Base-by-base conservation (phyloP, 2,113 vertebrate genomes). In the Macquaria ambigua region DNA sequence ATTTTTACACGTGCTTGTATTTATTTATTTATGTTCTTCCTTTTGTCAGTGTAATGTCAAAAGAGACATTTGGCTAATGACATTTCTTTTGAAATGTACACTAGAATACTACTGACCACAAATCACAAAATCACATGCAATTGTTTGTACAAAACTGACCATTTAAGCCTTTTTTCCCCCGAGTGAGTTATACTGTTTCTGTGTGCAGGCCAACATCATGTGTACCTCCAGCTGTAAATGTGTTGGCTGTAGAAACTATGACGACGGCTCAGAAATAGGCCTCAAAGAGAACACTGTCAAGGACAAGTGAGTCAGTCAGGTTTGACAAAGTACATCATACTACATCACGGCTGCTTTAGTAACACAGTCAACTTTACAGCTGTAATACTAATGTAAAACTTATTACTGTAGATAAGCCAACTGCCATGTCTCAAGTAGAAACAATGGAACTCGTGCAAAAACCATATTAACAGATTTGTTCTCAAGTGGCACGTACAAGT, bases 181-280 rank as follows among this genome's bases (percentile, higher is more conserved):
- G 23, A 41, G 10, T 50, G 28, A 62, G 14, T 12, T 58, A 3
- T 12, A 28, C 62, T 12, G 15, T 58, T 62, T 91, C 14, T 79
- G 23, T 61, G 39, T 74, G 77, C 92, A 99, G 98, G 97, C 97
- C 89, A 98, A 98, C 93, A 97, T 98, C 91, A 97, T 95, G 97
- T 99, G 98, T 85, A 97, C 97, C 39, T 97, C 97, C 48, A 96
- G 96, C 94, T 99, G 98, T 93, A 98, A 97, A 84, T 99, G 98
- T 78, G 94, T 97, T 52, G 97, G 96, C 90, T 99, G 98, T 85
- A 96, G 96, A 83, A 99, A 99, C 91, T 97, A 97, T 92, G 95
- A 96, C 39, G 94, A 96, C 80, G 94, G 95, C 79, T 95, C 96
- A 16, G 55, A 53, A 21, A n/a, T 1, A 46, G 50, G 5, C 11